Evolutionary conservation across 1,140 invertebrate species (phyloP).

Genomic region (Anastatus disparis): DNA sequence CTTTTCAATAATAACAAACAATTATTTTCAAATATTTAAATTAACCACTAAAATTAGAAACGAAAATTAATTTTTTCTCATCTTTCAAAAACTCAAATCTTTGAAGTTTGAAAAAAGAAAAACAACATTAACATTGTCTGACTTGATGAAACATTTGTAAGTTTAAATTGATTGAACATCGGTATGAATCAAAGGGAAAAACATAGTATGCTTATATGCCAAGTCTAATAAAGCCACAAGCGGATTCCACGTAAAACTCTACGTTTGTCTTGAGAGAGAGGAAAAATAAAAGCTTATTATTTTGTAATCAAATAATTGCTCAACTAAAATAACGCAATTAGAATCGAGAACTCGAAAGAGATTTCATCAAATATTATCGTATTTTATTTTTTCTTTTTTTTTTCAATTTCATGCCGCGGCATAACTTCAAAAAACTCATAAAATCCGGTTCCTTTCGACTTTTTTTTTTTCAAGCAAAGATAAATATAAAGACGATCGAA

Average conservation of each 20-base stretch:
- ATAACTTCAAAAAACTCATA: constrained; percentile 35
- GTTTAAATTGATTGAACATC: background rate
- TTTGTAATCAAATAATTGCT: constrained; percentile 36
- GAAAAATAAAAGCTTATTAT: no score
- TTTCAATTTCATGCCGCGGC: constrained; percentile 19
- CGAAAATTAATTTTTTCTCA: no score
- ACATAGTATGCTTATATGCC: no score
- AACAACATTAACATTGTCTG: no score
- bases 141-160: background rate
- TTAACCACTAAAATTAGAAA: no score
- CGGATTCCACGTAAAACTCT: constrained; percentile 1
- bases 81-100: no score
- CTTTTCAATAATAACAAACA: no score
- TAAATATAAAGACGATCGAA: constrained; percentile 36
- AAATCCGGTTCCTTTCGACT: constrained; percentile 38
- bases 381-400: background rate
- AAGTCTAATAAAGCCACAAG: background rate
- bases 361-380: constrained; percentile 36
- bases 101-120: no score
- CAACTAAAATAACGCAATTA: constrained; percentile 37
- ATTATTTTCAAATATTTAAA: no score
- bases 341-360: constrained; percentile 25
- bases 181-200: background rate
- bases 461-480: constrained; percentile 39
- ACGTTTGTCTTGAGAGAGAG: no score